These are phyloP conservation scores for Ambastaia sidthimunki DNA, from an alignment of 2,797 vertebrate genomes.

Conservation along the genomic window DNA sequence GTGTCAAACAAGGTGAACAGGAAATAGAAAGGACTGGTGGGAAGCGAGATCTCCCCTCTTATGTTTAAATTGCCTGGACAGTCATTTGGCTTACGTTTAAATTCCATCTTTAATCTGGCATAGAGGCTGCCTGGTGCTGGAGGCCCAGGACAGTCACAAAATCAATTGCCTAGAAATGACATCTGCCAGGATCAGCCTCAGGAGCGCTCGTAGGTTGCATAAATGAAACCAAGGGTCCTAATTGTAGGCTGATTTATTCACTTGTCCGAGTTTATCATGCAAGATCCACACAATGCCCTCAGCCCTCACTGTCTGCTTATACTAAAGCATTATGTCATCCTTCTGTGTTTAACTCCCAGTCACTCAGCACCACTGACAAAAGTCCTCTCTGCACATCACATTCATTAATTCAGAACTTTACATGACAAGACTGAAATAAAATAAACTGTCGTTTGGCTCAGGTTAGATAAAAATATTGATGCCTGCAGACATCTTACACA, in stretches of 20 bases:
- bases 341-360: slow-evolving; percentile 26
- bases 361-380: slow-evolving; percentile 69
- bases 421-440: slow-evolving; percentile 72
- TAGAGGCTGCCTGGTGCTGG: slow-evolving; percentile 71
- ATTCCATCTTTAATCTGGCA: slow-evolving; percentile 78
- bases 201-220: slow-evolving; percentile 78
- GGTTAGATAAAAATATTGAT: slow-evolving; percentile 79
- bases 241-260: slow-evolving; percentile 85
- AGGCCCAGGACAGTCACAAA: slow-evolving; percentile 78
- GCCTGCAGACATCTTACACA: slow-evolving; percentile 62
- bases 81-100: slow-evolving; percentile 76
- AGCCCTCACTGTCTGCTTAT: slow-evolving; percentile 73
- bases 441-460: slow-evolving; percentile 78
- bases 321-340: slow-evolving; percentile 68
- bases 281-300: slow-evolving; percentile 67
- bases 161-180: slow-evolving; percentile 87
- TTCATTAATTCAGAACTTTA: slow-evolving; percentile 73
- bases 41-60: slow-evolving; percentile 68
- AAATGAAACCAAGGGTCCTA: slow-evolving; percentile 83
- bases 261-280: slow-evolving; percentile 77
- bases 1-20: neutral
- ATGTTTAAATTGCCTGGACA: slow-evolving; percentile 76
- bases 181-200: slow-evolving; percentile 80
- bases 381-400: slow-evolving; percentile 27
- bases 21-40: neutral